Evolutionary conservation across 1,140 invertebrate genomes (phyloP).

Genomic region (Hesperophylax magnus): DNA sequence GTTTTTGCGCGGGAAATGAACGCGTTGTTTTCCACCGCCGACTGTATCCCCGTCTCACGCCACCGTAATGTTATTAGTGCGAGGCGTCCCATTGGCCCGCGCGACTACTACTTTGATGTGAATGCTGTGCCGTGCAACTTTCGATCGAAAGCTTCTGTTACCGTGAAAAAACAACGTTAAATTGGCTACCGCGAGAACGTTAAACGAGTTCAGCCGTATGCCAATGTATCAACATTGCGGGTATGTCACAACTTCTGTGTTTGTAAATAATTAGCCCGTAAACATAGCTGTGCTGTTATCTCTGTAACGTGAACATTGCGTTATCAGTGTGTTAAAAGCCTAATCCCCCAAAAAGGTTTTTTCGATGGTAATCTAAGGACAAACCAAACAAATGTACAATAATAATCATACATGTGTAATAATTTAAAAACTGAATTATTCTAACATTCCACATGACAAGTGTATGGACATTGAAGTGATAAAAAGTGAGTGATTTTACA

Average conservation of each 20-base stretch:
- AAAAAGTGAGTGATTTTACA: neutral
- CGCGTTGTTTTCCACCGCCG: neutral
- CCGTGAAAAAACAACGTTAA: neutral
- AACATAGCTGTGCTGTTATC: neutral
- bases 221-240: neutral
- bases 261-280: slow-evolving; percentile 3
- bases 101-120: slow-evolving; percentile 14
- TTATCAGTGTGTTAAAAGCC: slow-evolving; percentile 19
- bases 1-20: slow-evolving; percentile 33
- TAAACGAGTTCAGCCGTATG: neutral
- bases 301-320: neutral
- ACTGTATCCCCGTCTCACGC: neutral
- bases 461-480: neutral
- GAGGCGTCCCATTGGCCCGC: slow-evolving; percentile 23
- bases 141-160: slow-evolving; percentile 37
- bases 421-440: neutral
- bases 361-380: no score
- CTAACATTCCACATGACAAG: neutral
- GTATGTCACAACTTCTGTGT: neutral
- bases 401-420: neutral
- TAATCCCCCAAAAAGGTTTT: neutral
- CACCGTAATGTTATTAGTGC: slow-evolving; percentile 23
- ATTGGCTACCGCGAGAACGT: no score
- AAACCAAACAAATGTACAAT: neutral
- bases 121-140: slow-evolving; percentile 28